These are phyloP conservation scores for Phyllotreta cruciferae DNA, from an alignment of 2,888 invertebrate species.

Conservation along the genomic window DNA sequence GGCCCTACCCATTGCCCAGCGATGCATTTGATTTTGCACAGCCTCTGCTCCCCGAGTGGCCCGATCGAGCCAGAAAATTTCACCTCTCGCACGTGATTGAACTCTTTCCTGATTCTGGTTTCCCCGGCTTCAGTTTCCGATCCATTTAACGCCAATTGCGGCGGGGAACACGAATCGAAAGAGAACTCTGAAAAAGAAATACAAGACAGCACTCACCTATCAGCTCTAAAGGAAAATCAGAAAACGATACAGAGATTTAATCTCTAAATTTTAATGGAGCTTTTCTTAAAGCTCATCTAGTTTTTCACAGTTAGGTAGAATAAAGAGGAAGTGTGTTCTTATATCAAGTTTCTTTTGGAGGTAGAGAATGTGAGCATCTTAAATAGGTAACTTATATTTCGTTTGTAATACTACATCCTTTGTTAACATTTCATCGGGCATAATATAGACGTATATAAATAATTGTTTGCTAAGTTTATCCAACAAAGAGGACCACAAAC, in stretches of 20 bases:
- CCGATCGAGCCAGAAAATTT: conserved; percentile 81
- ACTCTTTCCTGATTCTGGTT: conserved; percentile 56
- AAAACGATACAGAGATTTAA: not conserved
- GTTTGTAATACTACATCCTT: no score
- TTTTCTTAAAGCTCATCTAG: not conserved
- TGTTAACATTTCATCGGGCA: no score
- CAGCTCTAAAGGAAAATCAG: no score
- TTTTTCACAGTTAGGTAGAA: not conserved
- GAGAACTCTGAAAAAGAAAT: conserved; percentile 49
- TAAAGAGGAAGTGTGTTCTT: no score
- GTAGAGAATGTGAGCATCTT: no score
- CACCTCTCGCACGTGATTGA: conserved; percentile 63
- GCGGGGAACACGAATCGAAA: conserved; percentile 59
- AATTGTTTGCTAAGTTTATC: no score
- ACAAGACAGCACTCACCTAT: no score
- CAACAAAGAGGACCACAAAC: no score
- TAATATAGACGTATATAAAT: no score
- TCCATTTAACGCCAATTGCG: conserved; percentile 59
- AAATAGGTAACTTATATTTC: no score
- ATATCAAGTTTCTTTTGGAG: no score
- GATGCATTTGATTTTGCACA: conserved; percentile 85
- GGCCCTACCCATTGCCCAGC: conserved; percentile 88
- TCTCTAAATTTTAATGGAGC: not conserved
- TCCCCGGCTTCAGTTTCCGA: conserved; percentile 58
- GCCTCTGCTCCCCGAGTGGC: conserved; percentile 73